These are phyloP conservation scores for Ametastegia equiseti DNA, from an alignment of 2,888 invertebrate species.

Conservation along the genomic window DNA sequence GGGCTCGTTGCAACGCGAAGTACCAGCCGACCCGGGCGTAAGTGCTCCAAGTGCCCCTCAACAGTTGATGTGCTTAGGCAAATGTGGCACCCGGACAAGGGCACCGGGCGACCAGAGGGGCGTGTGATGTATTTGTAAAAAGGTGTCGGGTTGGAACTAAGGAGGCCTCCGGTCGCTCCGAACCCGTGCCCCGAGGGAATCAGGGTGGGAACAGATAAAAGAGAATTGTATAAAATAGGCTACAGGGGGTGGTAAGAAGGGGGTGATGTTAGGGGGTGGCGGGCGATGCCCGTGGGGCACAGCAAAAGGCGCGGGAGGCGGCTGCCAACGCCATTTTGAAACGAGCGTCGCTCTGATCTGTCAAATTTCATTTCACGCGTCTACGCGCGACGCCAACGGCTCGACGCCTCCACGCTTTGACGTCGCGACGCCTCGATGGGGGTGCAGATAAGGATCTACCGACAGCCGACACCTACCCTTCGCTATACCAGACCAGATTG, in stretches of 20 bases:
- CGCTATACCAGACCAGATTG: conserved; percentile 39
- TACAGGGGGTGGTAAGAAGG: conserved; percentile 56
- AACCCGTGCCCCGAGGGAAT: conserved; percentile 72
- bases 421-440: conserved; percentile 53
- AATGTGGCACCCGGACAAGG: conserved; percentile 68
- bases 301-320: conserved; percentile 63
- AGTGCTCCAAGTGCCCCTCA: conserved; percentile 63
- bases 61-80: conserved; percentile 72
- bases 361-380: conserved; percentile 75
- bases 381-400: conserved; percentile 62
- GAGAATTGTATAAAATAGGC: conserved; percentile 75
- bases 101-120: conserved; percentile 58
- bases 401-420: conserved; percentile 54
- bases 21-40: conserved; percentile 62
- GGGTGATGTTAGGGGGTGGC: conserved; percentile 46
- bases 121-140: conserved; percentile 76
- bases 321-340: conserved; percentile 47
- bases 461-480: conserved; percentile 52
- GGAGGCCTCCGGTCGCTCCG: conserved; percentile 65
- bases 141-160: conserved; percentile 75
- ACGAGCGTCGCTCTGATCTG: conserved; percentile 69
- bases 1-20: conserved; percentile 58
- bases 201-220: conserved; percentile 73
- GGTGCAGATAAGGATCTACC: conserved; percentile 59
- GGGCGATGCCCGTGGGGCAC: conserved; percentile 67